A percentile compares a stretch with the other conserved stretches of the same genome.
These are phyloP conservation scores for Trypoxylon attenuatum DNA, from an alignment of 2,888 invertebrate genomes.

Conservation along the genomic window DNA sequence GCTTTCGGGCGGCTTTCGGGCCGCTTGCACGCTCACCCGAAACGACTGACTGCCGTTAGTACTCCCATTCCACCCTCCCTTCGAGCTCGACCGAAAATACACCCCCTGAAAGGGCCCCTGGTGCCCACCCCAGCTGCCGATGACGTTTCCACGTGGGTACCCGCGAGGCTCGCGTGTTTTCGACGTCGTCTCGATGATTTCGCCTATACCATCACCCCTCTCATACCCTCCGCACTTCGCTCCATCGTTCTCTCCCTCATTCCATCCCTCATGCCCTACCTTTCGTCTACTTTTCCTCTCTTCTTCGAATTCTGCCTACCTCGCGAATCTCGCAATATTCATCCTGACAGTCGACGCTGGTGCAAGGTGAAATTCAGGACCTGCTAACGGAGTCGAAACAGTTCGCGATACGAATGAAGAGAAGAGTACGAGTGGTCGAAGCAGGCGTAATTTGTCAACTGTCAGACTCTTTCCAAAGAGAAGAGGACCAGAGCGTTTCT, in stretches of 20 bases:
- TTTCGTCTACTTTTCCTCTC: background rate
- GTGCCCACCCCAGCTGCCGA: constrained; percentile 63
- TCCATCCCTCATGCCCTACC: background rate
- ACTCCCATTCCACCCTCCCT: constrained; percentile 30
- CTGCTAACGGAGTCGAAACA: background rate
- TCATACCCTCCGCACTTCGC: constrained; percentile 21
- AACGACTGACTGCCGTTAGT: constrained; percentile 56
- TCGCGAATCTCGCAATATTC: background rate
- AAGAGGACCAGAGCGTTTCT: background rate
- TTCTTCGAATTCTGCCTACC: background rate
- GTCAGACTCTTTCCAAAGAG: background rate
- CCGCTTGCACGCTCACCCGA: constrained; percentile 49
- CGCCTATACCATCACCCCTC: constrained; percentile 30
- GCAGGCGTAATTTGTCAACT: constrained; percentile 22
- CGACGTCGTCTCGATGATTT: constrained; percentile 70
- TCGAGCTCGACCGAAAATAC: constrained; percentile 51
- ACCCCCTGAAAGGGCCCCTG: constrained; percentile 56
- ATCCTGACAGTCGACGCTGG: no score
- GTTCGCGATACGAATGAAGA: background rate
- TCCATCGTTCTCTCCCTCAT: constrained; percentile 6
- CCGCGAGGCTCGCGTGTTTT: constrained; percentile 73
- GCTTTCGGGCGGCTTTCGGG: constrained; percentile 63
- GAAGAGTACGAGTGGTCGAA: constrained; percentile 2
- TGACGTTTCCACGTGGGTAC: constrained; percentile 74
- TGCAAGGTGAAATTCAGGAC: background rate